phyloP scores from a whole-genome alignment of 1,140 invertebrate genomes.

The Brachionus paranguensis region DNA sequence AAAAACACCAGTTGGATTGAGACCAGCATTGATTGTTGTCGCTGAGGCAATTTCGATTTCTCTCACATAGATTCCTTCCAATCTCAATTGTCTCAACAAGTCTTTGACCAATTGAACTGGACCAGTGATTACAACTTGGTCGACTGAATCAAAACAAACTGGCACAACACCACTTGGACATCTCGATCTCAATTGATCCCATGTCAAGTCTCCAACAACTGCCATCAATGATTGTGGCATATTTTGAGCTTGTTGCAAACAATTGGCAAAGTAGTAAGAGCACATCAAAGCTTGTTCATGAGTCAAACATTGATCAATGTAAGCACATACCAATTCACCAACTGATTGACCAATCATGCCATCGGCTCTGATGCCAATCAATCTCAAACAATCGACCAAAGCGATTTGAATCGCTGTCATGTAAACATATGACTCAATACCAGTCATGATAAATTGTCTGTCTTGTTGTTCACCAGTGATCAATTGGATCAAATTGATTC shows the following conservation, averaged over 20 bases:
- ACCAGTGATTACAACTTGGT: constrained; percentile 87
- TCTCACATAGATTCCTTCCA: background rate
- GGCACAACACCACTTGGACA: constrained; percentile 71
- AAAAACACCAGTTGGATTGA: constrained; percentile 61
- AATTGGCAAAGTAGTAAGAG: constrained; percentile 82
- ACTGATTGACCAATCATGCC: constrained; percentile 89
- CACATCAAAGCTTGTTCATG: constrained; percentile 82
- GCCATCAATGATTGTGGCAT: constrained; percentile 73
- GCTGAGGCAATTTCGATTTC: background rate
- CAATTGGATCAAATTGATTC: constrained; percentile 72
- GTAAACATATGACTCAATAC: constrained; percentile 79
- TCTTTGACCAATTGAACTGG: constrained; percentile 52
- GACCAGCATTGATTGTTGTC: background rate
- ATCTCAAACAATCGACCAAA: constrained; percentile 72
- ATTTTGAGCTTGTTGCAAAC: constrained; percentile 68
- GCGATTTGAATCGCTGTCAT: constrained; percentile 92
- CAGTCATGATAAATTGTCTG: constrained; percentile 71
- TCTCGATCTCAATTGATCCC: constrained; percentile 70
- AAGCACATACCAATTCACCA: constrained; percentile 72
- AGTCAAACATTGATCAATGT: constrained; percentile 87
- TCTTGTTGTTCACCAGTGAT: constrained; percentile 62
- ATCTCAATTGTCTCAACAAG: constrained; percentile 22
- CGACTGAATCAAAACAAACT: constrained; percentile 84
- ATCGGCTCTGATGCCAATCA: constrained; percentile 73
- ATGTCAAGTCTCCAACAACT: constrained; percentile 70